Percentiles rank a stretch among this genome's conserved stretches.
Conservation (phyloP, 2,797 vertebrate species). For the Pseudomugil tenellus region DNA sequence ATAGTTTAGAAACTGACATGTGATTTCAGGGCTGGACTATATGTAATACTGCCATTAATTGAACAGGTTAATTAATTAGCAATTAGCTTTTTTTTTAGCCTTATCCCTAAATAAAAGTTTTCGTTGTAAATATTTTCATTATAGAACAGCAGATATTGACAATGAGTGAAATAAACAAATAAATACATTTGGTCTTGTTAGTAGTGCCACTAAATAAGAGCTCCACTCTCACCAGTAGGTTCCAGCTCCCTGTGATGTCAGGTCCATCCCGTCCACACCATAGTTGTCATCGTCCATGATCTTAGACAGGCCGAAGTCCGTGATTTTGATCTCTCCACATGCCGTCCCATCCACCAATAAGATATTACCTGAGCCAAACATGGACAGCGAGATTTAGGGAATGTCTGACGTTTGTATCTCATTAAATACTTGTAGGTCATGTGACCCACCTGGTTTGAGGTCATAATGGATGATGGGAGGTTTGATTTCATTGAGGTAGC, state of each 20-base stretch:
- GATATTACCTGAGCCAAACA: slow-evolving; percentile 88
- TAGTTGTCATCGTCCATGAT: slow-evolving; percentile 99
- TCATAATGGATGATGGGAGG: slow-evolving; percentile 99
- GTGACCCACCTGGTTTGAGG: slow-evolving; percentile 92
- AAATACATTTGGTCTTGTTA: no score
- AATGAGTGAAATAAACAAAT: no score
- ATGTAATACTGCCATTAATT: no score
- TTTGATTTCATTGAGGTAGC: slow-evolving; percentile 99
- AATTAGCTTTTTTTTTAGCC: no score
- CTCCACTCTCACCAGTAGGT: slow-evolving; percentile 90
- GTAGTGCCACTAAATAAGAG: no score
- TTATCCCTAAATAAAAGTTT: no score
- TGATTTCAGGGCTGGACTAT: no score
- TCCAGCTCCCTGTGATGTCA: slow-evolving; percentile 97
- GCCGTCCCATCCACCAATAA: slow-evolving; percentile 97
- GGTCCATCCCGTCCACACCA: slow-evolving; percentile 97
- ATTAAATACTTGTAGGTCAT: rapidly evolving
- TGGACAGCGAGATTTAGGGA: slow-evolving; percentile 2
- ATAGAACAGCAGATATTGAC: no score
- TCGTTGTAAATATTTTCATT: no score
- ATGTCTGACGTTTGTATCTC: background rate
- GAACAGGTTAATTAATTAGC: no score
- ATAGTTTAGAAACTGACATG: no score
- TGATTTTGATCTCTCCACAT: slow-evolving; percentile 99
- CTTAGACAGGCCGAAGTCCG: slow-evolving; percentile 97